Conservation (phyloP, 2,888 invertebrate species). For the Tenthredo scrophulariae region DNA sequence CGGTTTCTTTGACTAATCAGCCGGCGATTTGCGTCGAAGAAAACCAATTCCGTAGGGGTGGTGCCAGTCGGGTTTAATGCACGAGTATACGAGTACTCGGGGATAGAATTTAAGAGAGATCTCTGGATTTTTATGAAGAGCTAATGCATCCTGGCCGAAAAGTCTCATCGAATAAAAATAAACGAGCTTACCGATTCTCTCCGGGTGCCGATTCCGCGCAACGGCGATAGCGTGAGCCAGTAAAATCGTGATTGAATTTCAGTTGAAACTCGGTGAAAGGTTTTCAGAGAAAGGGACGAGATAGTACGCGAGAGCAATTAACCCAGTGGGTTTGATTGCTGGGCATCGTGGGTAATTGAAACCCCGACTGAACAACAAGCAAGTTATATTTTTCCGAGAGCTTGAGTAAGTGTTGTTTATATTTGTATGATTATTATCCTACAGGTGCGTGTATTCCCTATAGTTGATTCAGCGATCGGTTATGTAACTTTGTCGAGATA, state of each 20-base stretch:
- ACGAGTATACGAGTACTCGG: slow-evolving; percentile 2
- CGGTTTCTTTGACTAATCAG: slow-evolving; percentile 44
- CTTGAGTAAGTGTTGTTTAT: background rate
- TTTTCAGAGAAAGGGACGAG: slow-evolving; percentile 30
- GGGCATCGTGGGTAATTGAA: slow-evolving; percentile 19
- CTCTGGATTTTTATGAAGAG: slow-evolving; percentile 8
- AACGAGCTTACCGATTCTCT: slow-evolving; percentile 27
- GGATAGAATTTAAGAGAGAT: background rate
- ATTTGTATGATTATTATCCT: background rate
- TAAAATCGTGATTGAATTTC: slow-evolving; percentile 39
- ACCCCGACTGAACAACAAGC: background rate
- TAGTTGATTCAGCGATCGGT: background rate
- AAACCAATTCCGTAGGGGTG: background rate
- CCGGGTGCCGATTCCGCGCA: slow-evolving; percentile 6
- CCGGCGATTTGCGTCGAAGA: background rate
- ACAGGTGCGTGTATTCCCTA: background rate
- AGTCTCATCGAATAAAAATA: slow-evolving; percentile 30
- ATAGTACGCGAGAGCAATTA: slow-evolving; percentile 6
- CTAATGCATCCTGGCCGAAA: slow-evolving; percentile 21
- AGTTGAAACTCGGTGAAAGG: slow-evolving; percentile 35
- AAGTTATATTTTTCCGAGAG: slow-evolving; percentile 1
- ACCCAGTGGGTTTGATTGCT: slow-evolving; percentile 32
- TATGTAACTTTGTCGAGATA: background rate
- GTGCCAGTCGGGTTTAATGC: background rate
- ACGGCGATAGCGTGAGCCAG: background rate